Base-by-base conservation (phyloP, 1,140 invertebrate genomes). In the Andrena cerasifolii region DNA sequence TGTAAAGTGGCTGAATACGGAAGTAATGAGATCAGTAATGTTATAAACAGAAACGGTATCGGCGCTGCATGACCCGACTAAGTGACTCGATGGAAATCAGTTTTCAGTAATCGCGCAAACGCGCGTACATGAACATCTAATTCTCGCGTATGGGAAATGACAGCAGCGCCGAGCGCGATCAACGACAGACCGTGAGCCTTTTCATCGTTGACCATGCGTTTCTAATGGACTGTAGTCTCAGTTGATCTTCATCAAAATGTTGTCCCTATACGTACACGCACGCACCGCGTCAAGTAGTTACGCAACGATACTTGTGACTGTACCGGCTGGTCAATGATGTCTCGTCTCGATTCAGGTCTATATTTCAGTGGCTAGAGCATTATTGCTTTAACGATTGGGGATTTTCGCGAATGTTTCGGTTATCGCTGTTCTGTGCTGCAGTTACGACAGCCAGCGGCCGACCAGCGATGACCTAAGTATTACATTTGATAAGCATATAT, bases 141-240 rank as follows among this genome's bases (percentile, higher is more conserved):
- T 31, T 49, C 1, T 40, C 31, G 8, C 6, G 18, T 14, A 8
- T 40, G 51, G 14, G n/a, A 78, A 63, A 83, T 74, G 68, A 82
- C 33, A 12, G 28, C 59, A 70, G 58, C 47, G 61, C 66, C 80
- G 31, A 51, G 8, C 45, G 12, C 63, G 28, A 28, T 10, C 43
- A 18, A 8, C 5, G n/a, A 6, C 24, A 82, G 56, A 59, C 59
- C 75, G 82, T 83, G 28, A 83, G 82, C 45, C 28, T 61, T 45
- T 61, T 71, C 6, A 53, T 53, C 6, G 16, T 77, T 40, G 28
- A 75, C 53, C 5, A 61, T 3, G 1, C 51, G 21, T 67, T 47
- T 67, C 36, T 67, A 70, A 24, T 5, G 1, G 24, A 21, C 43
- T 7, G 18, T 61, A 70, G 49, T 58, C 36, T 56, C 31, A 1